Percentiles rank a stretch among this genome's conserved stretches.
These are phyloP conservation scores for Branchipolynoe longqiensis DNA, from an alignment of 2,888 invertebrate genomes.

Conservation along the genomic window DNA sequence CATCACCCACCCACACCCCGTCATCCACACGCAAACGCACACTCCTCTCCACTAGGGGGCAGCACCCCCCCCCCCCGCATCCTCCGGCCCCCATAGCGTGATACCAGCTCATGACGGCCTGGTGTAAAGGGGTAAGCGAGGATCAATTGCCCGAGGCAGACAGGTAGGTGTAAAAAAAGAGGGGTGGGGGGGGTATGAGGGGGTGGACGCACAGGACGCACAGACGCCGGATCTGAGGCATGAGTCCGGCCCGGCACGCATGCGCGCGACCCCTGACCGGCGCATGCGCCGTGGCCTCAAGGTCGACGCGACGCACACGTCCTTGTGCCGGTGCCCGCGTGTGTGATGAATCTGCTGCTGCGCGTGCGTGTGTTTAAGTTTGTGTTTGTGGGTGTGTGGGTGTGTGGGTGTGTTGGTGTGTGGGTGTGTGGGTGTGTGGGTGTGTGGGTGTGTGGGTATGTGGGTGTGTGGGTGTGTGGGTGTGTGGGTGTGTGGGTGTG, in stretches of 20 bases:
- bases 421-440: too few species aligned
- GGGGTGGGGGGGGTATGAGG: too few species aligned
- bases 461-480: too few species aligned
- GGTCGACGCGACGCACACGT: slow-evolving; percentile 2
- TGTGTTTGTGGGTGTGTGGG: too few species aligned
- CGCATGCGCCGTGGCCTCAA: slow-evolving; percentile 17
- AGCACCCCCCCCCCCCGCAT: too few species aligned
- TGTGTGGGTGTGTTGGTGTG: too few species aligned
- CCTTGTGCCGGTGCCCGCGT: neutral
- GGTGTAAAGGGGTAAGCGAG: neutral
- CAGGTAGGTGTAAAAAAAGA: slow-evolving; percentile 32
- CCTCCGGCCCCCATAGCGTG: neutral
- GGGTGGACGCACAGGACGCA: too few species aligned
- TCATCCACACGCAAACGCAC: neutral
- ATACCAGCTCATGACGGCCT: neutral
- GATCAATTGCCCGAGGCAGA: neutral
- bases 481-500: too few species aligned
- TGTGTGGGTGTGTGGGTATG: too few species aligned
- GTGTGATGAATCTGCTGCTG: neutral
- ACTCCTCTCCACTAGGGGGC: neutral
- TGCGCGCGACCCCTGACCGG: slow-evolving; percentile 25
- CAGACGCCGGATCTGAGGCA: neutral
- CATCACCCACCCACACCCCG: neutral
- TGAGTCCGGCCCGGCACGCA: neutral
- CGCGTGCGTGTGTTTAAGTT: too few species aligned